phyloP scores from a whole-genome alignment of 2,888 invertebrate genomes.

The Dryococelus australis region DNA sequence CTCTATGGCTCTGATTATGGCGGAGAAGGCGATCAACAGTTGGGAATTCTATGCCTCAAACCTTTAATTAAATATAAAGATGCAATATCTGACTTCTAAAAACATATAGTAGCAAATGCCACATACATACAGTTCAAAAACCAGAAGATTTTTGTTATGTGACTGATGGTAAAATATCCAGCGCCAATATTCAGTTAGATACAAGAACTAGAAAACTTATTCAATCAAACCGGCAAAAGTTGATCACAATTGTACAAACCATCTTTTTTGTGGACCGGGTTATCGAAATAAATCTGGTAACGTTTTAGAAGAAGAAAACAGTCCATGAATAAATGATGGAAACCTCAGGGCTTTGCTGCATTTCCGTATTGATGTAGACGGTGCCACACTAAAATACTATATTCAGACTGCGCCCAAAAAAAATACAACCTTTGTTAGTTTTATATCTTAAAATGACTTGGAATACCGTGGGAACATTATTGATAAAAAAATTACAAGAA shows the following conservation, averaged over 20 bases:
- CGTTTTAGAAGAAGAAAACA: neutral
- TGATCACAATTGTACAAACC: neutral
- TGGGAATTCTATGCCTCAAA: neutral
- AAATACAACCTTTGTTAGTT: neutral
- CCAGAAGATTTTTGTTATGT: neutral
- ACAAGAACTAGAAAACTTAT: conserved; percentile 21
- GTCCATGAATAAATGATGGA: neutral
- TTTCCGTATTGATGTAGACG: neutral
- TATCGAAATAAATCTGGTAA: conserved; percentile 13
- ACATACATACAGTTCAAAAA: neutral
- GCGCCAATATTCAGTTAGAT: conserved; percentile 25
- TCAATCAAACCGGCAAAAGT: conserved; percentile 13
- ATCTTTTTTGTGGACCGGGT: neutral
- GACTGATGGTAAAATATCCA: conserved; percentile 7
- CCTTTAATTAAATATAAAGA: conserved; percentile 18
- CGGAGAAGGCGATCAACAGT: neutral
- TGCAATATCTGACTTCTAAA: neutral
- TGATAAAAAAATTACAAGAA: neutral
- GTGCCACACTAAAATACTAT: neutral
- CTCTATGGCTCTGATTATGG: neutral
- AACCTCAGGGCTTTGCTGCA: conserved; percentile 4
- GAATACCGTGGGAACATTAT: conserved; percentile 17
- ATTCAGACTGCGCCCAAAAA: conserved; percentile 18
- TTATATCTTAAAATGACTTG: conserved; percentile 21
- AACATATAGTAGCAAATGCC: neutral